Evolutionary conservation across 1,140 invertebrate genomes (phyloP).

Genomic region (Campoletis sonorensis): DNA sequence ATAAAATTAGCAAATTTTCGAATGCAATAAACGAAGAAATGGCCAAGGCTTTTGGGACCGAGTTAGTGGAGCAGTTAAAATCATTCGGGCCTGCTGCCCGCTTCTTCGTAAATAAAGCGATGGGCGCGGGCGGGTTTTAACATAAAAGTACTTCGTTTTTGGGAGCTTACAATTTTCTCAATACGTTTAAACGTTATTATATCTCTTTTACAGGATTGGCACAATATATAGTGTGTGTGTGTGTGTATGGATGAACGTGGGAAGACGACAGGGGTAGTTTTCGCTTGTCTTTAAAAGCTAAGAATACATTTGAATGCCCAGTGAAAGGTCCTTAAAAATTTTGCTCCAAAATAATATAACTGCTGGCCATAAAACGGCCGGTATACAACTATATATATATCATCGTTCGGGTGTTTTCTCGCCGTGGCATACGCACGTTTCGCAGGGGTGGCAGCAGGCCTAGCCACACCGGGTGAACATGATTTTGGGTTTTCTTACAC

Average conservation of each 20-base stretch:
- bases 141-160: constrained; percentile 5
- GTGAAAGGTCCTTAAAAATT: constrained; percentile 51
- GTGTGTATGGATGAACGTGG: not conserved
- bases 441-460: not conserved
- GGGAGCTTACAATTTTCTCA: not conserved
- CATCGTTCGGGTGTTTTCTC: not conserved
- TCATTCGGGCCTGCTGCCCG: not conserved
- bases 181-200: not conserved
- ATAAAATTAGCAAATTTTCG: not conserved
- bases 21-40: constrained; percentile 2
- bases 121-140: not conserved
- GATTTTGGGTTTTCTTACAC: constrained; percentile 20
- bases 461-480: not conserved
- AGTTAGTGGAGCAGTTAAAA: constrained; percentile 20
- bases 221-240: not conserved
- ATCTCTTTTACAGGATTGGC: not conserved
- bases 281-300: not conserved
- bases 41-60: not conserved
- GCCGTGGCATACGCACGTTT: not conserved
- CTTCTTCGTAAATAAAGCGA: not conserved
- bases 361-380: constrained; percentile 51
- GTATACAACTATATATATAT: constrained; percentile 28
- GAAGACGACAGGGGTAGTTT: constrained; percentile 4
- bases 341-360: constrained; percentile 49
- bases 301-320: not conserved